phyloP scores from a whole-genome alignment of 2,888 invertebrate species.

The Leucoptera coffeella region DNA sequence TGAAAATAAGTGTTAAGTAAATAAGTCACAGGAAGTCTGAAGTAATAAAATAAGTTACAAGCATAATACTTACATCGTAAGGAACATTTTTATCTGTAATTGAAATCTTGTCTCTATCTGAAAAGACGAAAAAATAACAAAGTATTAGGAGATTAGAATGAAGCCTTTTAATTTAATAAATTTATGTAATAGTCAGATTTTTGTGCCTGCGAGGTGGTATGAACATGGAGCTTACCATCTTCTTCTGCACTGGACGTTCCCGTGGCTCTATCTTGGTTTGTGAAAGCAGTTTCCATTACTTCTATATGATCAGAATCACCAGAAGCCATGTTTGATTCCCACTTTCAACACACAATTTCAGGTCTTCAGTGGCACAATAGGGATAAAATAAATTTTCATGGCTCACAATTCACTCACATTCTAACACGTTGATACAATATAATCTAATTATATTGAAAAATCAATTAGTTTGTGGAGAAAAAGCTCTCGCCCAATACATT shows the following conservation, averaged over 20 bases:
- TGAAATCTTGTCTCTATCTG: slow-evolving; percentile 56
- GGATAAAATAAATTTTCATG: slow-evolving; percentile 37
- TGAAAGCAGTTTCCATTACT: slow-evolving; percentile 59
- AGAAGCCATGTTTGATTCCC: slow-evolving; percentile 67
- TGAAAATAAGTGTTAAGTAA: no score
- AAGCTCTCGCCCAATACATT: slow-evolving; percentile 21
- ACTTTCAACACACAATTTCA: slow-evolving; percentile 42
- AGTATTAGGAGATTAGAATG: slow-evolving; percentile 15
- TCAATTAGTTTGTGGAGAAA: slow-evolving; percentile 48
- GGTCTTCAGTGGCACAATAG: slow-evolving; percentile 23
- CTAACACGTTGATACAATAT: slow-evolving; percentile 39
- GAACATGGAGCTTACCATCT: slow-evolving; percentile 44
- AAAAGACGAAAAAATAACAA: slow-evolving; percentile 30
- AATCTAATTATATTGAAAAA: slow-evolving; percentile 50
- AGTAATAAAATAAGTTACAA: no score
- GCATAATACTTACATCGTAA: slow-evolving; percentile 59
- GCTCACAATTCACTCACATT: slow-evolving; percentile 38
- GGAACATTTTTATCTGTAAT: slow-evolving; percentile 56
- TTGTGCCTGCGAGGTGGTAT: no score
- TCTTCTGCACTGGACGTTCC: slow-evolving; percentile 55
- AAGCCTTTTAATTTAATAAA: neutral
- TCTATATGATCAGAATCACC: slow-evolving; percentile 79
- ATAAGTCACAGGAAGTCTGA: no score
- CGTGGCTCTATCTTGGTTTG: slow-evolving; percentile 54
- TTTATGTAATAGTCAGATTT: neutral